These are phyloP conservation scores for Mugil cephalus DNA, from an alignment of 2,113 vertebrate genomes.

Conservation along the genomic window DNA sequence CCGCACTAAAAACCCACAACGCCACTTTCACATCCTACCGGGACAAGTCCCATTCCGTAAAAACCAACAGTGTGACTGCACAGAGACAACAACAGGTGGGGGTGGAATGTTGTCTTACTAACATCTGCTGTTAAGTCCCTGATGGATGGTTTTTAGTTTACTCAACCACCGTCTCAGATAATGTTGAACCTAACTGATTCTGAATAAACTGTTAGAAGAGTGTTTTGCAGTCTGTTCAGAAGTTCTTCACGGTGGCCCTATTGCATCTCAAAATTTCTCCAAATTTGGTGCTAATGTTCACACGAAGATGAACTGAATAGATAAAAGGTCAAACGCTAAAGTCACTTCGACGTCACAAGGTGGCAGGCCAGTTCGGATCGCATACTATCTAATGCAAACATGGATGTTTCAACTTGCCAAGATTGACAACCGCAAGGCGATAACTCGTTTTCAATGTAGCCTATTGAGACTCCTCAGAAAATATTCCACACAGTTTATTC, in stretches of 20 bases:
- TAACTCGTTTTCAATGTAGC: neutral
- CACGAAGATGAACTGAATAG: too few species aligned
- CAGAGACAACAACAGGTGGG: conserved; percentile 13
- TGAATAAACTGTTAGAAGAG: neutral
- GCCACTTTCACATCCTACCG: conserved; percentile 29
- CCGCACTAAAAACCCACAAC: neutral
- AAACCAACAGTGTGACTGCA: conserved; percentile 44
- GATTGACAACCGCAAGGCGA: neutral
- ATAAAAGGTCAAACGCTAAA: too few species aligned
- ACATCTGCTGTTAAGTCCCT: conserved; percentile 16
- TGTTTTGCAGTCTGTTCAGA: neutral
- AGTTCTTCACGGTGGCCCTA: too few species aligned
- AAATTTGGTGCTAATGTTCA: too few species aligned
- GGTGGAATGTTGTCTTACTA: conserved; percentile 9
- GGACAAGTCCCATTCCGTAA: conserved; percentile 16
- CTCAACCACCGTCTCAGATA: conserved; percentile 21
- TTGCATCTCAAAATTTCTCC: too few species aligned
- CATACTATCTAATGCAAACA: too few species aligned
- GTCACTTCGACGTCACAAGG: too few species aligned
- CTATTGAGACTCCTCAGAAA: neutral
- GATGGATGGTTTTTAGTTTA: conserved; percentile 36
- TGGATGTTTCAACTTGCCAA: too few species aligned
- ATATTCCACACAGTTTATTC: neutral
- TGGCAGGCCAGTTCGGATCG: too few species aligned
- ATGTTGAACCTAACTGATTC: conserved; percentile 6